Evolutionary conservation across 2,113 vertebrate genomes (phyloP).

Genomic region (Choloepus hoffmanni): DNA sequence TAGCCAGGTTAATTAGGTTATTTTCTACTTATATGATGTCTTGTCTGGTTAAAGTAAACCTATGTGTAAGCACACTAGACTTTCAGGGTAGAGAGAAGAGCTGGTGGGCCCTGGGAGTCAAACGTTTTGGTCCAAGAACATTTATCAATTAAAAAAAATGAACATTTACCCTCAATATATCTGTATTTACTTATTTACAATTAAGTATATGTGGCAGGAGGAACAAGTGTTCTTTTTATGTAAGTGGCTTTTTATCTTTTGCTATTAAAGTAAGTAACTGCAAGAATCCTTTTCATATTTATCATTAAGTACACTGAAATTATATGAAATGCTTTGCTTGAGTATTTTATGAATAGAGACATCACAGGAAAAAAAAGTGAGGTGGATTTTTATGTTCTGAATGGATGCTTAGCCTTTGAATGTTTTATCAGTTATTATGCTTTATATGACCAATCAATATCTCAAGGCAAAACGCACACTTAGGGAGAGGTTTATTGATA

Average conservation of each 20-base stretch:
- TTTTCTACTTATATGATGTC: not conserved
- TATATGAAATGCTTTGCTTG: not conserved
- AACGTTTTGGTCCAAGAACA: not conserved
- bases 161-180: rapidly evolving
- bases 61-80: not conserved
- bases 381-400: not conserved
- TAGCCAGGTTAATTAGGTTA: too few relatives aligned
- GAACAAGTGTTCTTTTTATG: not conserved
- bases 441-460: not conserved
- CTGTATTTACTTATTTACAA: not conserved
- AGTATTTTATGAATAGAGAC: not conserved
- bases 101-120: too few relatives aligned
- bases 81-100: not conserved
- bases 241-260: not conserved
- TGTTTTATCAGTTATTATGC: not conserved
- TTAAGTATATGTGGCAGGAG: not conserved
- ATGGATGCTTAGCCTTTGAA: not conserved
- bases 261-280: not conserved
- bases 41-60: not conserved
- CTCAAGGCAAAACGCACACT: not conserved
- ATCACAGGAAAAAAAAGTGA: not conserved
- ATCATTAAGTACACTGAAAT: not conserved
- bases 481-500: not conserved
- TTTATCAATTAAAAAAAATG: not conserved
- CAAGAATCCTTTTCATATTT: not conserved